These are phyloP conservation scores for Pangasius macronema DNA, from an alignment of 2,797 vertebrate species.

Conservation along the genomic window DNA sequence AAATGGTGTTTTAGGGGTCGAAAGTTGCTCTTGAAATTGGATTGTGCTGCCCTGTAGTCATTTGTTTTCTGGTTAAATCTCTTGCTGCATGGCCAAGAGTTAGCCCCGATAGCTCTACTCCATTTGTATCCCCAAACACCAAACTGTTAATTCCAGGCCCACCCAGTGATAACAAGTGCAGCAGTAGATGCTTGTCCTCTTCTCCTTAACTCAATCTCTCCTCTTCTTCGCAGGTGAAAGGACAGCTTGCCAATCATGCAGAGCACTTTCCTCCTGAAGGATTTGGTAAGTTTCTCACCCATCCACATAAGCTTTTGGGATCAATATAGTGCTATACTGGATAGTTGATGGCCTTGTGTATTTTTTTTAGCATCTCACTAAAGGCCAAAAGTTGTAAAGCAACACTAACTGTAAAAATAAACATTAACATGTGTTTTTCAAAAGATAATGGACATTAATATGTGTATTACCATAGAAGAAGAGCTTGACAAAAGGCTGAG, in stretches of 20 bases:
- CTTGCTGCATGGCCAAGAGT: background rate
- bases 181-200: background rate
- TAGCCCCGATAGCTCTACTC: background rate
- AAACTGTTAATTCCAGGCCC: background rate
- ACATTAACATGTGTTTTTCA: background rate
- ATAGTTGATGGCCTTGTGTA: background rate
- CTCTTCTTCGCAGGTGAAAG: constrained; percentile 82
- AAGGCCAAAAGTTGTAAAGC: background rate
- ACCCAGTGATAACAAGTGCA: background rate
- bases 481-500: background rate
- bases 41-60: background rate
- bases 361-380: too few species aligned
- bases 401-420: background rate
- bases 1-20: background rate
- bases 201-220: constrained; percentile 12
- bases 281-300: constrained; percentile 80
- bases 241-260: constrained; percentile 84
- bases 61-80: constrained; percentile 8
- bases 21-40: constrained; percentile 7
- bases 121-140: background rate
- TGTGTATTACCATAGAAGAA: background rate
- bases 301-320: background rate
- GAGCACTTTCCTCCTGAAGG: constrained; percentile 94
- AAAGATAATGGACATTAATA: background rate
- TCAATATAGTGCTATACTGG: background rate